Percentiles rank a stretch among this genome's conserved stretches.
phyloP scores from a whole-genome alignment of 2,113 vertebrate species.

The Genyomyrus donnyi region DNA sequence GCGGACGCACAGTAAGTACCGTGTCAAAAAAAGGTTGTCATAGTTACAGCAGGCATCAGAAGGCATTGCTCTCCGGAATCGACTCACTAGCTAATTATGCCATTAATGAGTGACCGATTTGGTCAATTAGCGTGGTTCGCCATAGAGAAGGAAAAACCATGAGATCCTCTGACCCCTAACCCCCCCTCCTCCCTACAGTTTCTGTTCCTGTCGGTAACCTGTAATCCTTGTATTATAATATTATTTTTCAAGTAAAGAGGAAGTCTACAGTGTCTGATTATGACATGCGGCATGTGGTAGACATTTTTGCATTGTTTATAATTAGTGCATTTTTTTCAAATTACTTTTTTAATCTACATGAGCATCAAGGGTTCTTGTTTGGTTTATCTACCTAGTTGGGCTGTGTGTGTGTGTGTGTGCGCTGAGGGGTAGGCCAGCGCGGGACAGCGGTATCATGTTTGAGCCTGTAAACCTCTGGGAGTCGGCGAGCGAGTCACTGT shows the following conservation, averaged over 20 bases:
- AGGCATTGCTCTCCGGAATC: background rate
- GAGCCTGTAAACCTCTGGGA: background rate
- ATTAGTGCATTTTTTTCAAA: background rate
- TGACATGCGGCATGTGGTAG: background rate
- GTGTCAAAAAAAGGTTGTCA: background rate
- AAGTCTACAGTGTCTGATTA: background rate
- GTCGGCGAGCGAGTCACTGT: background rate
- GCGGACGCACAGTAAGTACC: background rate
- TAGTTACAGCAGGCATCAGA: background rate
- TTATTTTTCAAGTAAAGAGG: background rate
- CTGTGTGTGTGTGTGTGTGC: background rate
- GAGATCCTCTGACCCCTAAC: background rate
- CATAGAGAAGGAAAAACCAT: background rate
- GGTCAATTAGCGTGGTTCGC: background rate
- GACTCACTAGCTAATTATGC: background rate
- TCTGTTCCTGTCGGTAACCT: background rate
- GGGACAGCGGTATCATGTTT: background rate
- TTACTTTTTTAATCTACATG: background rate
- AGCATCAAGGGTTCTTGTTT: background rate
- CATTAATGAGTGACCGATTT: conserved; percentile 8
- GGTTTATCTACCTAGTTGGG: background rate
- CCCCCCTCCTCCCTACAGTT: background rate
- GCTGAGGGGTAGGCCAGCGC: background rate
- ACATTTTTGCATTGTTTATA: background rate
- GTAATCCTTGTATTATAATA: no score